Evolutionary conservation across 2,113 vertebrate species (phyloP).

Genomic region (Fulica atra): DNA sequence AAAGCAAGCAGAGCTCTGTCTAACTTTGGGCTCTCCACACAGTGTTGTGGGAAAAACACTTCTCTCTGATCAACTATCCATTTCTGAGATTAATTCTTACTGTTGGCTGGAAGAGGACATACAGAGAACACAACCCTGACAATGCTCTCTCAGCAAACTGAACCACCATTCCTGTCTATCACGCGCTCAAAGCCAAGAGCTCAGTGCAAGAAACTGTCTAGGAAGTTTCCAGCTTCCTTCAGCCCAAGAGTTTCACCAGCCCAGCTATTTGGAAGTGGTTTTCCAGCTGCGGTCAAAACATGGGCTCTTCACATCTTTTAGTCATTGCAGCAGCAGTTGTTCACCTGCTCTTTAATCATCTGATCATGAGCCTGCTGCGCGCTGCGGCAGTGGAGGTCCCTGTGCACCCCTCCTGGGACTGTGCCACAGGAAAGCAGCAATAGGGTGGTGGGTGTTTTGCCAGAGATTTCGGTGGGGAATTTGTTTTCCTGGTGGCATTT

Average conservation of each 20-base stretch:
- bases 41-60: neutral
- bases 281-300: neutral
- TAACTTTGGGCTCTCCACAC: neutral
- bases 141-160: neutral
- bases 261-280: neutral
- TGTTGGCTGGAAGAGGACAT: neutral
- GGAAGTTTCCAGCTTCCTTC: neutral
- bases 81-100: neutral
- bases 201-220: neutral
- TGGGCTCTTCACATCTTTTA: neutral
- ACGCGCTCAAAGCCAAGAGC: accelerated
- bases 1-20: neutral
- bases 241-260: neutral
- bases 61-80: neutral
- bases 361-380: neutral
- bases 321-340: neutral
- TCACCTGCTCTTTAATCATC: neutral
- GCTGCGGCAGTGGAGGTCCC: accelerated
- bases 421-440: neutral
- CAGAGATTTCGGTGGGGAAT: neutral
- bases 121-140: neutral
- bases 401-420: accelerated
- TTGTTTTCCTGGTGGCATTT: neutral
- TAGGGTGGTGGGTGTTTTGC: neutral
- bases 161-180: neutral